These are phyloP conservation scores for Drosophila pectinifera DNA, from an alignment of 1,140 invertebrate genomes.

Conservation along the genomic window DNA sequence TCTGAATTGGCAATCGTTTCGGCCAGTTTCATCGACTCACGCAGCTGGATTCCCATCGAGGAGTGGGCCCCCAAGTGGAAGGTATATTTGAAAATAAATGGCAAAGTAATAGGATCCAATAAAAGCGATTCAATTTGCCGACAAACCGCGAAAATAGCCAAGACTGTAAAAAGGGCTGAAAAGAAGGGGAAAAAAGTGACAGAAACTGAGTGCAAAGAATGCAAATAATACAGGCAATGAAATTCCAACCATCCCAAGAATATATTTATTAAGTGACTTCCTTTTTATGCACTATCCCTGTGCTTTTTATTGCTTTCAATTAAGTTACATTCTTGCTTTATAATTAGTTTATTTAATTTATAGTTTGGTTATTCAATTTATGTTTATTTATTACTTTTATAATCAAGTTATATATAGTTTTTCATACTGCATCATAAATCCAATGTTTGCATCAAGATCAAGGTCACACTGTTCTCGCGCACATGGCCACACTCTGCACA, in stretches of 20 bases:
- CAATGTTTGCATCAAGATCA: constrained; percentile 38
- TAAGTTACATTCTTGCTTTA: too few species aligned
- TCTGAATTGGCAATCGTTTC: constrained; percentile 31
- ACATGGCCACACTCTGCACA: constrained; percentile 10
- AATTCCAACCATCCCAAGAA: background rate
- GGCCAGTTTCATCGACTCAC: constrained; percentile 22
- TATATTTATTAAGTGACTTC: constrained; percentile 1
- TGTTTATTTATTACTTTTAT: too few species aligned
- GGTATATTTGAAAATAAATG: constrained; percentile 45
- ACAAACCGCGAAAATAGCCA: constrained; percentile 15
- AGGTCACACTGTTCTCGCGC: constrained; percentile 14
- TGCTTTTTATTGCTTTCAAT: background rate
- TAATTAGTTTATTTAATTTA: constrained; percentile 1
- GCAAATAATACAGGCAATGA: constrained; percentile 19
- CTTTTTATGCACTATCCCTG: background rate
- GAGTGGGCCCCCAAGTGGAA: constrained; percentile 30
- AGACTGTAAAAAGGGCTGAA: background rate
- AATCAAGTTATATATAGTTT: too few species aligned
- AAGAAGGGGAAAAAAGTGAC: background rate
- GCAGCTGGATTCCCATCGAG: constrained; percentile 24
- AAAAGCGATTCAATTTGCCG: constrained; percentile 33
- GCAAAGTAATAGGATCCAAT: constrained; percentile 44
- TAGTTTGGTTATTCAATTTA: too few species aligned
- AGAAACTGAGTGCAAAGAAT: background rate
- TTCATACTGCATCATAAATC: background rate